A percentile compares a stretch with the other conserved stretches of the same genome.
Evolutionary conservation across 92 coral and sea anemone species (phyloP).

Genomic region (Plumapathes pennacea): DNA sequence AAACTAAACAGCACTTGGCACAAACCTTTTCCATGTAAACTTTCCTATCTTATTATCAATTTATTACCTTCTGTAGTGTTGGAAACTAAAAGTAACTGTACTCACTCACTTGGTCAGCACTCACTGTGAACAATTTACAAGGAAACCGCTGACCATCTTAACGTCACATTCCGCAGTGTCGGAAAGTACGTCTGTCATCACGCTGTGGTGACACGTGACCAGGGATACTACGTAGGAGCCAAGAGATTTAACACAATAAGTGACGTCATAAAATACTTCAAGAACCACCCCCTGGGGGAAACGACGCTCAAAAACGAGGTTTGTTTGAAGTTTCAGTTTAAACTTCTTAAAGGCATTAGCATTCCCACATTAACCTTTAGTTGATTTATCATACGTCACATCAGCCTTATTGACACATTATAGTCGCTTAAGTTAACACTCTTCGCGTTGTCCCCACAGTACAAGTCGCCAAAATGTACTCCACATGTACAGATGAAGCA

Average conservation of each 20-base stretch:
- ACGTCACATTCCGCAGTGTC: constrained; percentile 34
- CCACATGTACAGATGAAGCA: constrained; percentile 60
- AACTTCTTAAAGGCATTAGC: background rate
- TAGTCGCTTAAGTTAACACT: background rate
- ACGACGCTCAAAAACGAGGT: constrained; percentile 84
- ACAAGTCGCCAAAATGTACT: constrained; percentile 13
- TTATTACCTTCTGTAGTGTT: no score
- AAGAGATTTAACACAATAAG: constrained; percentile 69
- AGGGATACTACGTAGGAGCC: constrained; percentile 81
- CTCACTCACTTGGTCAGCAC: no score
- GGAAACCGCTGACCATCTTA: no score
- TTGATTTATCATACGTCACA: background rate
- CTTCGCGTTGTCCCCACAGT: no score
- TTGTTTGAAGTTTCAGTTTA: constrained; percentile 4
- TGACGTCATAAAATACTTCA: constrained; percentile 79
- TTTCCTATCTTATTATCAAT: no score
- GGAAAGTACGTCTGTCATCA: constrained; percentile 97
- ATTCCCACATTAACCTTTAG: no score
- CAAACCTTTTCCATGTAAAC: no score
- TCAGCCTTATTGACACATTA: background rate
- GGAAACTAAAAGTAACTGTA: no score
- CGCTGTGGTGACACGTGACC: constrained; percentile 74
- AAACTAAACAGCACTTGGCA: no score
- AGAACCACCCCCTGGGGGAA: constrained; percentile 85
- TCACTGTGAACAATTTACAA: no score